phyloP scores from a whole-genome alignment of 2,888 invertebrate genomes.

The Drosophila robusta region DNA sequence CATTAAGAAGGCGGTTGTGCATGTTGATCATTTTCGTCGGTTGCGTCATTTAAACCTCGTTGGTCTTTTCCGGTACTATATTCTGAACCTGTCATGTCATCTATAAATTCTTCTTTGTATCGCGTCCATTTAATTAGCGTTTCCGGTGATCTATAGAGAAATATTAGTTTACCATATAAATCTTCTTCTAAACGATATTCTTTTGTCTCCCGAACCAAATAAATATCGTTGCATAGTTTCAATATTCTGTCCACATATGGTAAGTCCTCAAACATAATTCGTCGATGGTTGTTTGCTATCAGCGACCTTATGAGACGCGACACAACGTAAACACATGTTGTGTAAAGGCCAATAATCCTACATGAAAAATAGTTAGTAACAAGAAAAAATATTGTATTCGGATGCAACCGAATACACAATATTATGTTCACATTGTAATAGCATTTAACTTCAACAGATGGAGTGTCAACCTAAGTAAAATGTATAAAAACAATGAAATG shows the following conservation, averaged over 20 bases:
- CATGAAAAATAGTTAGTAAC: not conserved
- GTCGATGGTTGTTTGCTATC: conserved; percentile 93
- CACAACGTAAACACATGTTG: conserved; percentile 95
- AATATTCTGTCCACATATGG: conserved; percentile 93
- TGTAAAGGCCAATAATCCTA: conserved; percentile 97
- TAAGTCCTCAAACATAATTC: conserved; percentile 94
- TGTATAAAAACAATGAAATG: too few species aligned
- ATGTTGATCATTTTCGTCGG: not conserved
- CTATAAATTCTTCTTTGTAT: conserved; percentile 66
- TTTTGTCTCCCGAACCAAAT: conserved; percentile 94
- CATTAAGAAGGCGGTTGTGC: not conserved
- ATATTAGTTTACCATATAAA: conserved; percentile 97
- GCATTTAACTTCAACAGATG: too few species aligned
- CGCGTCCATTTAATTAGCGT: conserved; percentile 93
- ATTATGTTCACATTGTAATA: too few species aligned
- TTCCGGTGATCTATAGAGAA: conserved; percentile 98
- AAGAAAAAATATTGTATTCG: not conserved
- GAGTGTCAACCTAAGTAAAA: too few species aligned
- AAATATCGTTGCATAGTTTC: conserved; percentile 92
- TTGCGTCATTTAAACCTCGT: not conserved
- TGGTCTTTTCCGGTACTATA: not conserved
- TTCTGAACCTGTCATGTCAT: conserved; percentile 42
- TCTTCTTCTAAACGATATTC: conserved; percentile 97
- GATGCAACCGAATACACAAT: not conserved
- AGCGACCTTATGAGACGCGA: conserved; percentile 94